Base-by-base conservation (phyloP, 2,888 invertebrate species). In the Choristoneura rosaceana region DNA sequence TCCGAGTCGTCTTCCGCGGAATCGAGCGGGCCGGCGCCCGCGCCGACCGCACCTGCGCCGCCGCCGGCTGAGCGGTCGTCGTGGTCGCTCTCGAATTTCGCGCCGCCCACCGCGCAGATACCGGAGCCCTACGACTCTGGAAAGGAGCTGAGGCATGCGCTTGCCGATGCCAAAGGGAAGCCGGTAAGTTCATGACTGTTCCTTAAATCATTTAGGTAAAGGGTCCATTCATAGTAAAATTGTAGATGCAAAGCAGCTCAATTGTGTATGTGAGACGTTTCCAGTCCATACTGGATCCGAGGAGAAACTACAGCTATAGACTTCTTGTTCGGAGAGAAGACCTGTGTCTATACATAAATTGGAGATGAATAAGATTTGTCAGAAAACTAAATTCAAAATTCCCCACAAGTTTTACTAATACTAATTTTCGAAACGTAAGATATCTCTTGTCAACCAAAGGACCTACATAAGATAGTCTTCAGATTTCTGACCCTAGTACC, bases 1-100 rank as follows among this genome's bases (percentile, higher is more conserved):
- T 95, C 96, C 7, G 95, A 95, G 75, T 95, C 96, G 0, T 95
- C 95, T 14, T 94, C 95, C 1, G 96, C 95, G 68, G 93, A 86
- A 76, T 82, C 88, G 4, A 79, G 84, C 15, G 81, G 79, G 33
- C 82, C 85, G 67, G 77, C 87, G 69, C 75, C 89, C 33, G 84
- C 84, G 12, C 84, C 82, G 52, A 70, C 81, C 64, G 67, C 84
- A 77, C 84, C 79, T 77, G 91, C 69, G 88, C 93, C 87, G 1
- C 86, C 87, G 52, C 80, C 84, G 50, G 90, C 87, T 78, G 90
- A 88, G 81, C 88, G 92, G n/a, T 84, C 91, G 12, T 95, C 95
- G 7, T 95, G 94, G 94, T 82, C 89, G 38, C 87, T 94, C 52
- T 87, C 87, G 2, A 94, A 93, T 85, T 94, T 94, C 79, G 93